phyloP scores from a whole-genome alignment of 2,113 vertebrate species.

The Pagrus major region DNA sequence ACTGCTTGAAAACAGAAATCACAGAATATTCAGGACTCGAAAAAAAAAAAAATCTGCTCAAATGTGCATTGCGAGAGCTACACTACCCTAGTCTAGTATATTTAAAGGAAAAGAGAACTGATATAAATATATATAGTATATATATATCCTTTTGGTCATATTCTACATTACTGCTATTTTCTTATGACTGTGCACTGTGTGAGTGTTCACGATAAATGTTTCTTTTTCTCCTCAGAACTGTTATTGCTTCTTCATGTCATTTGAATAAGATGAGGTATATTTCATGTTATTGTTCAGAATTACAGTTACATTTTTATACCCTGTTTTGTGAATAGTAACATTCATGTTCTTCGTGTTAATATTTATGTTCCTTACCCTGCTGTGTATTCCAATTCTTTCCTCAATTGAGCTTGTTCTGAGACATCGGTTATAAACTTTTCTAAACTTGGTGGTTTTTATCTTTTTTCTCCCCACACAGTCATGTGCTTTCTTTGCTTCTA shows the following conservation, averaged over 20 bases:
- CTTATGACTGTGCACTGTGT: slow-evolving; percentile 77
- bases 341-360: slow-evolving; percentile 48
- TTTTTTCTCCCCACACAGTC: not conserved
- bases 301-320: slow-evolving; percentile 46
- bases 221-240: slow-evolving; percentile 44
- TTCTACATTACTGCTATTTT: slow-evolving; percentile 74
- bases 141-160: slow-evolving; percentile 51
- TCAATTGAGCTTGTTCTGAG: not conserved
- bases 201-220: slow-evolving; percentile 54
- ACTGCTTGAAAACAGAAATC: slow-evolving; percentile 59
- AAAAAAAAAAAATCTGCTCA: slow-evolving; percentile 27
- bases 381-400: slow-evolving; percentile 19
- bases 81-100: slow-evolving; percentile 47
- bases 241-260: slow-evolving; percentile 44
- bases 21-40: slow-evolving; percentile 49
- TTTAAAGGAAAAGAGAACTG: slow-evolving; percentile 59
- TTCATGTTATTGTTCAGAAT: slow-evolving; percentile 52
- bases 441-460: slow-evolving; percentile 18
- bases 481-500: slow-evolving; percentile 41
- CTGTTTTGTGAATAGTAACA: slow-evolving; percentile 56
- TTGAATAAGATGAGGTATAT: slow-evolving; percentile 35
- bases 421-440: slow-evolving; percentile 12
- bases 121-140: slow-evolving; percentile 50
- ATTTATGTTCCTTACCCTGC: not conserved
- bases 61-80: slow-evolving; percentile 46